A percentile compares a stretch with the other conserved stretches of the same genome.
Conservation (phyloP, 2,797 vertebrate species). For the Melanotaenia boesemani region DNA sequence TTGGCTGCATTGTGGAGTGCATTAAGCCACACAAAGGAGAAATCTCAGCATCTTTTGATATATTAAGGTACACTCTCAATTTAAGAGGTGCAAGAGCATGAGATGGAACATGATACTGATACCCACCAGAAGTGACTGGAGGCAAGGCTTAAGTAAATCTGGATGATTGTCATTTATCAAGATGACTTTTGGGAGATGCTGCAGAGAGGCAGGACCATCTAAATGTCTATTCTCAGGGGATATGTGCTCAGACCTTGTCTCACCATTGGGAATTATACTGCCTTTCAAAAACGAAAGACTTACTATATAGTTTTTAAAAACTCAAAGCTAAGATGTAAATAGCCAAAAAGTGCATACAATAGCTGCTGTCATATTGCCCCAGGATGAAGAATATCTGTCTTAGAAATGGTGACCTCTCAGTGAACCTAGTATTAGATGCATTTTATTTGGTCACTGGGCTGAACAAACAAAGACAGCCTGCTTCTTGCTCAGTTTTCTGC, state of each 20-base stretch:
- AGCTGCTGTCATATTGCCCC: conserved; percentile 58
- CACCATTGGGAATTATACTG: conserved; percentile 51
- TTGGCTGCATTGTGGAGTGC: conserved; percentile 51
- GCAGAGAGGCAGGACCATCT: conserved; percentile 62
- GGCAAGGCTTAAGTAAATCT: conserved; percentile 56
- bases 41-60: conserved; percentile 50
- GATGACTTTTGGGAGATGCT: conserved; percentile 76
- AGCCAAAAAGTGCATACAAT: conserved; percentile 38
- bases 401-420: conserved; percentile 63
- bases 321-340: conserved; percentile 63
- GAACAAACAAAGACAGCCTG: conserved; percentile 43
- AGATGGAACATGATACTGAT: conserved; percentile 63
- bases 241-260: conserved; percentile 73
- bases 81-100: conserved; percentile 53
- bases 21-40: conserved; percentile 53
- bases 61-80: conserved; percentile 40
- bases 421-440: conserved; percentile 76
- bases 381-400: conserved; percentile 70
- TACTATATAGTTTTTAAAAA: conserved; percentile 46
- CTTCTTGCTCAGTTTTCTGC: conserved; percentile 41
- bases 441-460: conserved; percentile 65
- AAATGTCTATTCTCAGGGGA: conserved; percentile 69
- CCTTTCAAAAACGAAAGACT: conserved; percentile 64
- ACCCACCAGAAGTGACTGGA: conserved; percentile 47
- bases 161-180: conserved; percentile 72